Evolutionary conservation across 2,888 invertebrate genomes (phyloP).

Genomic region (Acanthosepion lycidas): DNA sequence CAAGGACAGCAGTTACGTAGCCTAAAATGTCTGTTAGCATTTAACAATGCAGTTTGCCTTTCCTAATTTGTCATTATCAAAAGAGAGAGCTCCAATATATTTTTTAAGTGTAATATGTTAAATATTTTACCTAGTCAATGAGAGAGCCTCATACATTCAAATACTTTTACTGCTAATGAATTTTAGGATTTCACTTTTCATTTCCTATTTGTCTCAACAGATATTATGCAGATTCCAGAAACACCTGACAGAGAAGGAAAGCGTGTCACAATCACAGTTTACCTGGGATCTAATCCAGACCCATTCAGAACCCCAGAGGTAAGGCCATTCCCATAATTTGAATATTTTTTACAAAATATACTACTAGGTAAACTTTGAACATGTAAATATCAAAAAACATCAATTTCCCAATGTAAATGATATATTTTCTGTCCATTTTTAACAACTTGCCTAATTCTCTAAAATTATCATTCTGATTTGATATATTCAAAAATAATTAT

Average conservation of each 20-base stretch:
- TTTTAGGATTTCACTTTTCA: not conserved
- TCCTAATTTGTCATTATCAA: not conserved
- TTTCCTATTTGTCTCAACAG: constrained; percentile 56
- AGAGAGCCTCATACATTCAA: not conserved
- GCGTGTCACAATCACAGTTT: constrained; percentile 89
- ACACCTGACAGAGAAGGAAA: constrained; percentile 79
- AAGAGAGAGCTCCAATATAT: not conserved
- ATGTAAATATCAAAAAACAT: not conserved
- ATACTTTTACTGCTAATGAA: not conserved
- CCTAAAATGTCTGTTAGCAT: not conserved
- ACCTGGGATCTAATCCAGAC: constrained; percentile 80
- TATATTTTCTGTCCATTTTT: not conserved
- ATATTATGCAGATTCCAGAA: constrained; percentile 70
- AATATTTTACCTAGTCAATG: not conserved
- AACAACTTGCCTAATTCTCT: not conserved
- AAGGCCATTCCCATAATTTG: not conserved
- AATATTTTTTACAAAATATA: not conserved
- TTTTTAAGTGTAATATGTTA: not conserved
- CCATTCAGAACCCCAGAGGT: constrained; percentile 64
- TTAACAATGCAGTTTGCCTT: not conserved
- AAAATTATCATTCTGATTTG: not conserved
- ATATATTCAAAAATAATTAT: not conserved
- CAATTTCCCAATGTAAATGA: not conserved
- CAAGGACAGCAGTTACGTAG: not conserved
- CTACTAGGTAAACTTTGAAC: not conserved